Base-by-base conservation (phyloP, 2,888 invertebrate species). In the Heteromyza rotundicornis region DNA sequence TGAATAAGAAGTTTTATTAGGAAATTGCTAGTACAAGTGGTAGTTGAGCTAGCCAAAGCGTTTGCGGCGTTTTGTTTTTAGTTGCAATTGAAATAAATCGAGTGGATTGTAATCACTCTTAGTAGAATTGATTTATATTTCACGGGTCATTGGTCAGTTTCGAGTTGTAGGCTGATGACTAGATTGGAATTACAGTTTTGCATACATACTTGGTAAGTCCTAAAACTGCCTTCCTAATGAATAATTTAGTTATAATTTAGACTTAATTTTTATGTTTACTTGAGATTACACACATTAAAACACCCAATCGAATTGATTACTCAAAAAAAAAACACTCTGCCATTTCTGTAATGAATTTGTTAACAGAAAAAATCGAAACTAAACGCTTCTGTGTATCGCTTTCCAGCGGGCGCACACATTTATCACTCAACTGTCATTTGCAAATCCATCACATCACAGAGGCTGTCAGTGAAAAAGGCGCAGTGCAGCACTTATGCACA, bases 371-470 rank as follows among this genome's bases (percentile, higher is more conserved):
- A 40, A 12, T 3, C n/a, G n/a, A 40, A 40, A 40, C 14, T 14
- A 40, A 40, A n/a, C 40, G 40, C 3, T 40, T 40, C 14, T 14
- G n/a, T 40, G n/a, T 40, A 14, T 14, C 8, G 40, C n/a, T 40
- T 3, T 3, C 40, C 3, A n/a, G n/a, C 14, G 14, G 7, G 47
- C 19, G 14, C 47, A 19, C 47, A 17, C 47, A 47, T 47, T 47
- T 47, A 47, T 47, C 47, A 47, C 47, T 47, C 47, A 47, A 19
- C 47, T 47, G 47, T 47, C 47, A 47, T 47, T 17, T 19, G 47
- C 47, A 47, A 47, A 47, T 47, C 47, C 47, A 47, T 47, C 47
- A 47, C 40, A 40, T 7, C 40, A n/a, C 40, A n/a, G 12, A 40
- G 12, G 40, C 40, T 40, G 40, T 40, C 40, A 40, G 40, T 40